phyloP scores from a whole-genome alignment of 2,113 vertebrate species.

The Rhinolophus ferrumequinum region DNA sequence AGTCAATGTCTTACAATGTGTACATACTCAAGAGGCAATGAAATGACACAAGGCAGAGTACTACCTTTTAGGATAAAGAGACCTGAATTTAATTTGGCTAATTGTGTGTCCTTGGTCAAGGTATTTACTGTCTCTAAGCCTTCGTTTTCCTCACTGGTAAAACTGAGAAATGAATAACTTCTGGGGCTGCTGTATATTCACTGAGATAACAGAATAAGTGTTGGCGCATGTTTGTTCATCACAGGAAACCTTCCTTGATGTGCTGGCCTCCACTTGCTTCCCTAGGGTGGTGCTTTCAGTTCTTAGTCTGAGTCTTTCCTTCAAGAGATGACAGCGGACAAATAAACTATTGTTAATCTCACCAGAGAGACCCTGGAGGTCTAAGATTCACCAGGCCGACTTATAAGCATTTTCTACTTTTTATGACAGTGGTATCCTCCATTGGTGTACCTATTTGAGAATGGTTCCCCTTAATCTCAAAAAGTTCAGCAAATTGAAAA shows the following conservation, averaged over 20 bases:
- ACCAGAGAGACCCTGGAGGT: neutral
- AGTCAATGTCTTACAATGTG: neutral
- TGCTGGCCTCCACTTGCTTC: no score
- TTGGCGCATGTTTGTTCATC: neutral
- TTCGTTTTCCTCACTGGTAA: neutral
- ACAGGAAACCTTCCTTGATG: neutral
- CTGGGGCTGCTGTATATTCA: neutral
- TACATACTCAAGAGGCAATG: neutral
- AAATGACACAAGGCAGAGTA: neutral
- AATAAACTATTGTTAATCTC: neutral
- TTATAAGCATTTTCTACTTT: neutral
- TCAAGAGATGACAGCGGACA: neutral
- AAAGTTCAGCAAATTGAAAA: neutral
- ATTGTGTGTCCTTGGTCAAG: neutral
- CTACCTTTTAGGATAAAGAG: neutral
- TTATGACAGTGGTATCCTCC: neutral
- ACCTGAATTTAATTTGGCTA: neutral
- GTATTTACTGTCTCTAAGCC: neutral
- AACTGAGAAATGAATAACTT: neutral
- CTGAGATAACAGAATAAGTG: neutral
- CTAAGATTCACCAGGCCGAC: neutral
- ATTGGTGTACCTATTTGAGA: neutral
- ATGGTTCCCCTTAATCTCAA: neutral
- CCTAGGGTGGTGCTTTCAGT: rapidly evolving
- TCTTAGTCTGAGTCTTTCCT: neutral